A percentile compares a stretch with the other conserved stretches of the same genome.
Evolutionary conservation across 2,113 vertebrate genomes (phyloP).

Genomic region (Climacteris rufus): DNA sequence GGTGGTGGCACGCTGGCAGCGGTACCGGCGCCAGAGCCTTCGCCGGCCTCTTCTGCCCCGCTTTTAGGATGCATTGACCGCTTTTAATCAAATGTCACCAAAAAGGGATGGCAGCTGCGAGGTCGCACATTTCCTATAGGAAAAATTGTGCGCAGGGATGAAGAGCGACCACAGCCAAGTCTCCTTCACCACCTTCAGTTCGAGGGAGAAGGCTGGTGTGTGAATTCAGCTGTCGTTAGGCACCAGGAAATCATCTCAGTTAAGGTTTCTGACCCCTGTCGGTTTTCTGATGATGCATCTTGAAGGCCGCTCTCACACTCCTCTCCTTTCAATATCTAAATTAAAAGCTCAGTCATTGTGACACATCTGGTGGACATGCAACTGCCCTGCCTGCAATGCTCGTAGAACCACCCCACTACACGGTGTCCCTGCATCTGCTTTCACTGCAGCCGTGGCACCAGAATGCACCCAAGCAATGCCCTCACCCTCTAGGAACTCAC

Average conservation of each 20-base stretch:
- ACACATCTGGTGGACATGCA: fast-evolving
- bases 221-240: fast-evolving
- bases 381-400: background rate
- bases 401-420: fast-evolving
- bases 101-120: background rate
- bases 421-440: background rate
- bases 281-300: background rate
- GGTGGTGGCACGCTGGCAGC: fast-evolving
- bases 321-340: background rate
- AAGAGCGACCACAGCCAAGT: fast-evolving
- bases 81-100: background rate
- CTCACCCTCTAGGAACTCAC: background rate
- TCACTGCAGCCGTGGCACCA: fast-evolving
- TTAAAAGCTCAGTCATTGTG: background rate
- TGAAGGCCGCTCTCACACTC: background rate
- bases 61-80: too few relatives aligned
- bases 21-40: fast-evolving
- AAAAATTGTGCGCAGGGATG: background rate
- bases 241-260: background rate
- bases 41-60: fast-evolving
- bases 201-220: background rate
- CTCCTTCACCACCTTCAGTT: background rate
- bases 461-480: background rate
- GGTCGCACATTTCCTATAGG: fast-evolving
- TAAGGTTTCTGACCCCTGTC: background rate